Evolutionary conservation across 2,797 vertebrate genomes (phyloP), one percentile per base, ranked within the genome.

Genomic region (Botia kubotai): DNA sequence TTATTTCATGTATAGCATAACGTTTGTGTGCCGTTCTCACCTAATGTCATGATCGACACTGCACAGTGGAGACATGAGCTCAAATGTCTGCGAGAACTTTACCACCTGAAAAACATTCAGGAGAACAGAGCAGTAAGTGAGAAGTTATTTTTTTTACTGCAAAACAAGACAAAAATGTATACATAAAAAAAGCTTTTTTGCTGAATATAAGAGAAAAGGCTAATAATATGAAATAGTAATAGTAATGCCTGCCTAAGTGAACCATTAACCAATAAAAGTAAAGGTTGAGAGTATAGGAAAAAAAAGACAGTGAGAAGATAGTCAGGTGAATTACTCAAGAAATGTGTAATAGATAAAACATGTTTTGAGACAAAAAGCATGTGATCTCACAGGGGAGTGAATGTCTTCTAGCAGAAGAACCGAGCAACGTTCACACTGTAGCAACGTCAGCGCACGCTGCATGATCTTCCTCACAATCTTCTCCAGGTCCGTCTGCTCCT

Each of bases 381-480:
- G 69, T 11, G 14, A 46, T 66, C 77, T 82, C 71, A 99, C 97
- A 86, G 97, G 97, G 74, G 98, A 99, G 79, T 98, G 96, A 0
- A 98, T 99, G 90, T 99, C 97, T 91, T 99, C 98, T 77, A 99
- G 93, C 82, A 99, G 93, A 85, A 98, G 95, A 67, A 99, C 98
- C 2, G 98, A 99, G 87, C 98, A 99, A 76, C 96, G 95, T 75
- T 99, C 98, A 85, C 98, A 99, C 92, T 98, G 97, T 62, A 99
- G 89, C 76, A 99, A 90, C 2, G 96, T 97, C 91, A 99, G 97
- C 10, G 98, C 97, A 36, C 98, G 95, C 88, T 98, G 97, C 98
- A 99, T 99, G 89, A 99, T 99, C 94, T 99, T 99, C 92, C 96
- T 96, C 82, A 99, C 97, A 82, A 99, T 97, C 93, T 99, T 99